Evolutionary conservation across 1,140 invertebrate species (phyloP), one percentile per base, ranked within the genome.

Genomic region (Leptopilina boulardi): DNA sequence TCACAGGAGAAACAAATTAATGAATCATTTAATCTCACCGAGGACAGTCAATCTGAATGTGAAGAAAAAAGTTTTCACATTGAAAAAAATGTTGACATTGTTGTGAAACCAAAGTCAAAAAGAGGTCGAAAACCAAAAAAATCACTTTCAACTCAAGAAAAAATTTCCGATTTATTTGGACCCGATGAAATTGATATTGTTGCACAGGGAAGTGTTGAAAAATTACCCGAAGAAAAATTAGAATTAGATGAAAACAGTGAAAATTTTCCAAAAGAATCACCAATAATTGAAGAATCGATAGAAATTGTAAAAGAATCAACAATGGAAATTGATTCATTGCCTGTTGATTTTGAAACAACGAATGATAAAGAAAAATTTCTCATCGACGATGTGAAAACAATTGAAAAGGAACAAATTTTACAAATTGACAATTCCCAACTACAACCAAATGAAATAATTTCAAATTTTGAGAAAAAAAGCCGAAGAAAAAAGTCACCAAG

Each of bases 1-100:
- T 8, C 71, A 71, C n/a, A 78, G 77, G 18, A 78, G 9, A 42
- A 82, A 13, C 1, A 76, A 75, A 38, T 11, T 47, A 8, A 73
- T 56, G 9, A 34, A 51, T 34, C 47, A 79, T 4, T 71, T 76
- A 23, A 26, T 59, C 23, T 23, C 18, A 13, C 19, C 21, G 13
- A 30, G 1, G 59, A 30, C 23, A 30, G 15, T 15, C 23, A 66
- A 15, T 66, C 59, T 13, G 59, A 59, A 21, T 23, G 21, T 23
- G 56, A 66, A 11, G 23, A 66, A 0, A 66, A 30, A 34, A 30
- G 23, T 3, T 0, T 30, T 6, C 8, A 56, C n/a, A 21, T 10
- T 19, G 51, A 77, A 18, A 51, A 78, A 11, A 41, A 77, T 19
- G 1, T 8, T 34, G 5, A 75, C 9, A 76, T 77, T 44, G 70